Evolutionary conservation across 1,140 invertebrate genomes (phyloP).

Genomic region (Sycophila sp.): DNA sequence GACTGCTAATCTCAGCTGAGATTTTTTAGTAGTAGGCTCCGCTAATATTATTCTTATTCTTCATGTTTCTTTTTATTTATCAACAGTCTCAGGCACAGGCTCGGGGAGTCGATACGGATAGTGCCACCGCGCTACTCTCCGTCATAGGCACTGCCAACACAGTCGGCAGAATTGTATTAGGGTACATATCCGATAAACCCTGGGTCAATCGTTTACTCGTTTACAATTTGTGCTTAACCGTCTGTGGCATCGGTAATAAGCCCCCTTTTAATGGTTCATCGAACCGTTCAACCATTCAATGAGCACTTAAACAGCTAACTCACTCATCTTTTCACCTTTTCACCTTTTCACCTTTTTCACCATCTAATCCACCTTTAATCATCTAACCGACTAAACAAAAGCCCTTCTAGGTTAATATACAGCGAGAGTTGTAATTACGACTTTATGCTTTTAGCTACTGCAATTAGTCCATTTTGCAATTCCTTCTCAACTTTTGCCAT

Average conservation of each 20-base stretch:
- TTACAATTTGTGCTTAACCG: slow-evolving; percentile 87
- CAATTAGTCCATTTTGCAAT: slow-evolving; percentile 76
- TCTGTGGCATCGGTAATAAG: slow-evolving; percentile 87
- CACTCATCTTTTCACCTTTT: too few species aligned
- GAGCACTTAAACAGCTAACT: background rate
- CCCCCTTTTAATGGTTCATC: too few species aligned
- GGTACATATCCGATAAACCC: slow-evolving; percentile 86
- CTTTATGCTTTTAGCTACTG: slow-evolving; percentile 75
- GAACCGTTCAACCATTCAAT: slow-evolving; percentile 54
- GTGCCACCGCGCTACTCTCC: slow-evolving; percentile 76
- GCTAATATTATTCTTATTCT: too few species aligned
- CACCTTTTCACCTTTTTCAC: too few species aligned
- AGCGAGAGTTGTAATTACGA: background rate
- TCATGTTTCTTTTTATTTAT: background rate
- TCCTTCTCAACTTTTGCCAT: slow-evolving; percentile 76
- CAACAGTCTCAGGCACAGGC: slow-evolving; percentile 9
- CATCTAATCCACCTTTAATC: too few species aligned
- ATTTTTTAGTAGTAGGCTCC: too few species aligned
- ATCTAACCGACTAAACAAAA: too few species aligned
- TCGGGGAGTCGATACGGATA: background rate
- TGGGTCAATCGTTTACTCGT: slow-evolving; percentile 88
- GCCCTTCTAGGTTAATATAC: too few species aligned
- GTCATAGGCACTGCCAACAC: slow-evolving; percentile 89
- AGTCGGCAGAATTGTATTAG: slow-evolving; percentile 85
- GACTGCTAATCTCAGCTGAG: too few species aligned